Evolutionary conservation across 2,888 invertebrate species (phyloP).

Genomic region (Agelastica alni): DNA sequence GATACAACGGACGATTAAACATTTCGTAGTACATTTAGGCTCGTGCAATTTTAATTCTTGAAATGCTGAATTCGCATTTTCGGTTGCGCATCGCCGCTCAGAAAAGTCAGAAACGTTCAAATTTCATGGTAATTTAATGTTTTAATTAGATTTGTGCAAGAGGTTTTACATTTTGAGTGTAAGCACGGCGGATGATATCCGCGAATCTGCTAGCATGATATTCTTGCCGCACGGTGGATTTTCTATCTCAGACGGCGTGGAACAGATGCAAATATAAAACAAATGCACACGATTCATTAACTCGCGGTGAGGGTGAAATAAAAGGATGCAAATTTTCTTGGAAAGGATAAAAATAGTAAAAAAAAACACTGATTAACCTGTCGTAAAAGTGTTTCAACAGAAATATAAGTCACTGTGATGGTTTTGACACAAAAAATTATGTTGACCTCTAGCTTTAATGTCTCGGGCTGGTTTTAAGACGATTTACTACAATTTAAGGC

Average conservation of each 20-base stretch:
- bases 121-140: slow-evolving; percentile 43
- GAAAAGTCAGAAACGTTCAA: slow-evolving; percentile 30
- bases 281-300: slow-evolving; percentile 1
- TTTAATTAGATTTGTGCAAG: slow-evolving; percentile 38
- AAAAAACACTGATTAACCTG: too few species aligned
- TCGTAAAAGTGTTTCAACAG: too few species aligned
- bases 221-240: not conserved
- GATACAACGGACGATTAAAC: too few species aligned
- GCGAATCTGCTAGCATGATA: not conserved
- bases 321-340: not conserved
- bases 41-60: slow-evolving; percentile 4
- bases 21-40: not conserved
- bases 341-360: too few species aligned
- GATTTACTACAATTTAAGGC: too few species aligned
- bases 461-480: too few species aligned
- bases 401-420: too few species aligned
- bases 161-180: slow-evolving; percentile 22
- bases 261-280: slow-evolving; percentile 7
- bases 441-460: too few species aligned
- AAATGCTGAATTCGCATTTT: slow-evolving; percentile 16
- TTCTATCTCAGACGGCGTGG: not conserved
- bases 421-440: too few species aligned
- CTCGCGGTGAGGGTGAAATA: not conserved
- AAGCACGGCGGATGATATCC: not conserved
- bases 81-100: slow-evolving; percentile 14